Percentiles rank a stretch among this genome's conserved stretches.
phyloP scores from a whole-genome alignment of 2,888 invertebrate genomes.

The Cyclophora albipunctata region DNA sequence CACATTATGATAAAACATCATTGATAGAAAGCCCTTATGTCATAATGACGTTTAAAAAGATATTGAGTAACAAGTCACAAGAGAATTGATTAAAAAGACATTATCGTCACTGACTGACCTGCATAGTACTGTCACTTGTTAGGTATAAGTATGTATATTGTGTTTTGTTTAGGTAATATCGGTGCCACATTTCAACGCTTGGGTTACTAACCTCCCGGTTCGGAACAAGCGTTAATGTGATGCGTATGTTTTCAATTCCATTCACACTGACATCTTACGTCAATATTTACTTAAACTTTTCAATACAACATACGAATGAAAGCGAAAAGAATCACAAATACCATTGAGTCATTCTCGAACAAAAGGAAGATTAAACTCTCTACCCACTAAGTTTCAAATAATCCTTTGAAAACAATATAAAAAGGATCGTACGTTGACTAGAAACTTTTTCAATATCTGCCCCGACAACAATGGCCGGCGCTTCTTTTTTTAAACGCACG shows the following conservation, averaged over 20 bases:
- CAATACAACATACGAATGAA: slow-evolving; percentile 35
- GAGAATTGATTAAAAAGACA: slow-evolving; percentile 18
- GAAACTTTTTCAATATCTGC: slow-evolving; percentile 64
- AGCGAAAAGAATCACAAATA: slow-evolving; percentile 39
- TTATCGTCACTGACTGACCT: slow-evolving; percentile 20
- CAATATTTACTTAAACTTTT: slow-evolving; percentile 53
- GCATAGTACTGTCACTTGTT: slow-evolving; percentile 11
- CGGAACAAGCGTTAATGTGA: slow-evolving; percentile 22
- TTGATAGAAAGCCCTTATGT: no score
- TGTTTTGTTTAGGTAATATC: slow-evolving; percentile 11
- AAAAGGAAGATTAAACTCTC: slow-evolving; percentile 44
- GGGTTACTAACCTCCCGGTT: slow-evolving; percentile 54
- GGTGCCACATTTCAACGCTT: slow-evolving; percentile 23
- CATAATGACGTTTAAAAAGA: not conserved
- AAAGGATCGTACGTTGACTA: slow-evolving; percentile 41
- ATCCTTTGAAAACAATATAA: slow-evolving; percentile 55
- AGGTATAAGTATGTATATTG: slow-evolving; percentile 1
- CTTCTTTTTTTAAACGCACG: slow-evolving; percentile 40
- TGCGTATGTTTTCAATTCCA: slow-evolving; percentile 38
- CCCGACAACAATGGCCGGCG: slow-evolving; percentile 48
- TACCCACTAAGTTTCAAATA: slow-evolving; percentile 46
- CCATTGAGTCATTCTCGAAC: slow-evolving; percentile 40
- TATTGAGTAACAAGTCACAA: slow-evolving; percentile 6
- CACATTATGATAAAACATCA: no score
- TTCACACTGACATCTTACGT: slow-evolving; percentile 42